Base-by-base conservation (phyloP, 2,888 invertebrate species). In the Chaetogeoica ovagalla region DNA sequence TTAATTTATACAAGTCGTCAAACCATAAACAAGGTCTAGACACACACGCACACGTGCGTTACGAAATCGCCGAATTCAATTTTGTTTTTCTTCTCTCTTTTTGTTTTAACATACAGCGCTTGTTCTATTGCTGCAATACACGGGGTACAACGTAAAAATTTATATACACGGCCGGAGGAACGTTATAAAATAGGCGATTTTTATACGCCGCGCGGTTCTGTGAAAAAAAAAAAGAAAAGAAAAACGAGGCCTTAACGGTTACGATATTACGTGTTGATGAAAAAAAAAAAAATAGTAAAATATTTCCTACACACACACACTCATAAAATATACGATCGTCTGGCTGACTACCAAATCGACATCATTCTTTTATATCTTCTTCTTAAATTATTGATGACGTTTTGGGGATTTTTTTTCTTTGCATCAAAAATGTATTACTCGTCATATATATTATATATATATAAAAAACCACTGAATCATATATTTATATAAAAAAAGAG, bases 31-130 rank as follows among this genome's bases (percentile, higher is more conserved):
- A 72, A 39, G 39, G 39, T 70, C 43, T 52, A 62, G 9, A 55
- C 37, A 30, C 11, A 23, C 23, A 19, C 11, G 1, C 13, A 39
- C n/a, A 52, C 37, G 21, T 30, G 19, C 21, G 59, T 76, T 68
- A 59, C 17, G n/a, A 66, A 76, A 76, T 0, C 39, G 4, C 30
- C 15, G 3, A 66, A 75, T 76, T 55, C 37, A 43, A 75, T 76
- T 55, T 63, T 68, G 48, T 76, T 66, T 65, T 70, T 57, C 37
- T 68, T 68, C 39, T 57, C n/a, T 48, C n/a, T 8, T 76, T 43
- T 15, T 59, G 66, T 59, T 68, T 43, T n/a, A n/a, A n/a, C n/a
- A 43, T 5, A 59, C n/a, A 30, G 30, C 30, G 30, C 30, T 15
- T 66, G 23, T 59, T 5, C 57, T 15, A 9, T n/a, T n/a, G n/a